Conservation (phyloP, 2,113 vertebrate genomes). For the Chionis minor region DNA sequence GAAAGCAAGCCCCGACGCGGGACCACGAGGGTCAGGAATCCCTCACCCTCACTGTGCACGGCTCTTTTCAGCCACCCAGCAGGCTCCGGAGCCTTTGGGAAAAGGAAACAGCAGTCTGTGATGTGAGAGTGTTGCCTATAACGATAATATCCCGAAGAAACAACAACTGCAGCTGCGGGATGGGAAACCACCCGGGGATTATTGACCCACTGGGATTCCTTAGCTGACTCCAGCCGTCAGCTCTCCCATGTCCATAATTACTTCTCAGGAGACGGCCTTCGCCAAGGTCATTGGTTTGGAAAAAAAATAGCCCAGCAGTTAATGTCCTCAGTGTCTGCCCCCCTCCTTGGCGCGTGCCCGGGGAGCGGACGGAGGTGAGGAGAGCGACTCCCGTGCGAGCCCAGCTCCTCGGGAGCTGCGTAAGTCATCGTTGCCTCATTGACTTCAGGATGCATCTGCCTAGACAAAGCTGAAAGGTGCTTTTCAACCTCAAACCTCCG, state of each 20-base stretch:
- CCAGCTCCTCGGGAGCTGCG: background rate
- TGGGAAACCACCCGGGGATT: background rate
- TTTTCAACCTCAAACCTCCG: background rate
- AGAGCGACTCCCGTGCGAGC: fast-evolving
- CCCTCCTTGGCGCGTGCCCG: background rate
- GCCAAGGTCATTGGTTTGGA: background rate
- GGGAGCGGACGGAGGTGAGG: background rate
- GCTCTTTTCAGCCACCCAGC: background rate
- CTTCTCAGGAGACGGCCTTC: background rate
- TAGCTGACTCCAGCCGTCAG: background rate
- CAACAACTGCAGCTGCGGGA: background rate
- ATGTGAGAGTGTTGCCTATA: background rate
- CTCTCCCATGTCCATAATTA: background rate
- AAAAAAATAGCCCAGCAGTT: background rate
- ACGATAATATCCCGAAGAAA: background rate
- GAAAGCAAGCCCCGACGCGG: background rate
- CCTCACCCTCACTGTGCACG: fast-evolving
- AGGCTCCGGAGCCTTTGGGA: fast-evolving
- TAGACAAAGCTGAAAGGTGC: background rate
- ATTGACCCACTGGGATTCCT: background rate
- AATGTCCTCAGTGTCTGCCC: background rate
- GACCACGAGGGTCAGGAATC: background rate
- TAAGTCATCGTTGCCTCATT: fast-evolving
- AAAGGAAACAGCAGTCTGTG: fast-evolving
- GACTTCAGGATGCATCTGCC: background rate